phyloP scores from a whole-genome alignment of 2,113 vertebrate genomes.

The Barnardius zonarius region DNA sequence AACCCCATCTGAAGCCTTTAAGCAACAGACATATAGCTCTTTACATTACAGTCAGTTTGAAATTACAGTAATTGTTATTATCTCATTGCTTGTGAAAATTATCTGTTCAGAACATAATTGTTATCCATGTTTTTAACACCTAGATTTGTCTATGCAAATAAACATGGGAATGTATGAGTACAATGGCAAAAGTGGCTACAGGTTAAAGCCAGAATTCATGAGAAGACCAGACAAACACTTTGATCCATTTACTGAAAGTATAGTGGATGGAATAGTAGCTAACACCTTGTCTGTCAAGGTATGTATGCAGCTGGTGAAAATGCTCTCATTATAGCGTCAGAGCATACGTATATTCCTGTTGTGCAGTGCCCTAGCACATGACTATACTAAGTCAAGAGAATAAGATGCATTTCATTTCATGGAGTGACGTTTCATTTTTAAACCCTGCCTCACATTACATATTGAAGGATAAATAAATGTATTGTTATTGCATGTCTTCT shows the following conservation, averaged over 20 bases:
- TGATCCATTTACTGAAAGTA: conserved; percentile 94
- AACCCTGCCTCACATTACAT: not conserved
- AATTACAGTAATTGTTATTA: not conserved
- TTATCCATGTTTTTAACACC: not conserved
- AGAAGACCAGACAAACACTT: conserved; percentile 96
- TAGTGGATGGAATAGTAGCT: conserved; percentile 95
- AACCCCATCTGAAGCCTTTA: not conserved
- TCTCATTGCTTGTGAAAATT: not conserved
- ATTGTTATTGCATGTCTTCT: not conserved
- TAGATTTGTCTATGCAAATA: conserved; percentile 97
- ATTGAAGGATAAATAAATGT: not conserved
- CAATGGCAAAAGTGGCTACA: conserved; percentile 94
- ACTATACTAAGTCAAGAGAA: not conserved
- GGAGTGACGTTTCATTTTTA: not conserved
- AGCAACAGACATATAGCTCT: not conserved
- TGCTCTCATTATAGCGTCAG: not conserved
- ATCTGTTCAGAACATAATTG: not conserved
- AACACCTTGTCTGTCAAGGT: conserved; percentile 98
- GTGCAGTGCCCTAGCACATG: not conserved
- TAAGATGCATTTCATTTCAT: not conserved
- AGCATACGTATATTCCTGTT: not conserved
- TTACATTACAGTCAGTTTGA: not conserved
- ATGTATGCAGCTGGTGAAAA: not conserved
- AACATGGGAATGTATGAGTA: conserved; percentile 98
- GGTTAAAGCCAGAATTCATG: conserved; percentile 98